Evolutionary conservation across 2,888 invertebrate species (phyloP).

Genomic region (Caradrina clavipalpis): DNA sequence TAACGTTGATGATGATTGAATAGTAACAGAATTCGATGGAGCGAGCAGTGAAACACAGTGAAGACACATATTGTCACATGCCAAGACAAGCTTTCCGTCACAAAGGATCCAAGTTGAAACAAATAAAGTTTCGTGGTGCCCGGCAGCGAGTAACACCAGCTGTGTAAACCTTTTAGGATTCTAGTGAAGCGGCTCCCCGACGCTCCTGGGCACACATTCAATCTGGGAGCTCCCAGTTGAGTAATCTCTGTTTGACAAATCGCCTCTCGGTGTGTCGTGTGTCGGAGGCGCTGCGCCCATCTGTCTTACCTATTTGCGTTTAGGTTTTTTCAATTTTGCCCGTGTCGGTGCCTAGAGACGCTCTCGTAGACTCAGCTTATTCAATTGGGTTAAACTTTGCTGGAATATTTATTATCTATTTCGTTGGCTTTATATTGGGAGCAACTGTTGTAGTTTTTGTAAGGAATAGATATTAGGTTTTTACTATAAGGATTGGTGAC

Average conservation of each 20-base stretch:
- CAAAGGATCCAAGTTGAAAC: constrained; percentile 16
- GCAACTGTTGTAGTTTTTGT: constrained; percentile 17
- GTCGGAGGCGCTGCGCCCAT: constrained; percentile 41
- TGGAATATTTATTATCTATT: constrained; percentile 35
- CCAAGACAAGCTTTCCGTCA: background rate
- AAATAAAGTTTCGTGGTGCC: constrained; percentile 29
- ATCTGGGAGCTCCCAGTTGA: constrained; percentile 48
- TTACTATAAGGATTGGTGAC: too few relatives aligned
- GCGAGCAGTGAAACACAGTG: background rate
- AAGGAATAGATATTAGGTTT: constrained; percentile 2
- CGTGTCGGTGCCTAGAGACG: constrained; percentile 40
- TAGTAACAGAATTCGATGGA: background rate
- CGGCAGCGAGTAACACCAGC: constrained; percentile 46
- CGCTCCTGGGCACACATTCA: constrained; percentile 53
- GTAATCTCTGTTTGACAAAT: constrained; percentile 70
- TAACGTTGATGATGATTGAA: background rate
- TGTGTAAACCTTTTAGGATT: constrained; percentile 58
- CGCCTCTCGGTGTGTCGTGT: constrained; percentile 56
- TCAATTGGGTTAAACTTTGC: constrained; percentile 37
- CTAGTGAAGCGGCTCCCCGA: constrained; percentile 26
- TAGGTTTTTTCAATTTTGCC: constrained; percentile 53
- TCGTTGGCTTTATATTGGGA: constrained; percentile 14
- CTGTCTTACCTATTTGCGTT: constrained; percentile 58
- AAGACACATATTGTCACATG: background rate
- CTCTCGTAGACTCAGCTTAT: constrained; percentile 32